phyloP scores from a whole-genome alignment of 2,888 invertebrate species.

The Thereva unica region DNA sequence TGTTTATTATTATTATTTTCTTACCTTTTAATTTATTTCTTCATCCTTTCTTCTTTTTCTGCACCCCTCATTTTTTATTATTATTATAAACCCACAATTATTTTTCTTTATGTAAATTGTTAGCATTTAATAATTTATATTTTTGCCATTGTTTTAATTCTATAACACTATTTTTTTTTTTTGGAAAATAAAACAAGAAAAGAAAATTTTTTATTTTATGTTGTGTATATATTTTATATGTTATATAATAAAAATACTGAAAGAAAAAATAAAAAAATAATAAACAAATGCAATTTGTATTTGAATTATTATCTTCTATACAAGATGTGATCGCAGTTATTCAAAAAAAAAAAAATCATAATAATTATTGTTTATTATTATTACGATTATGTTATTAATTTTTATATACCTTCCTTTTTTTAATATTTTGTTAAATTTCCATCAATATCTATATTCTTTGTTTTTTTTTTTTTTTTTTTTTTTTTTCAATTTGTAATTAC shows the following conservation, averaged over 20 bases:
- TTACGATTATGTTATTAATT: constrained; percentile 11
- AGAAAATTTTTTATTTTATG: constrained; percentile 2
- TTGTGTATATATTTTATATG: constrained; percentile 34
- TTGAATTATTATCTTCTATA: constrained; percentile 3
- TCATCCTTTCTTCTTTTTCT: no score
- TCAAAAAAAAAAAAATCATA: constrained; percentile 18
- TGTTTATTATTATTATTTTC: no score
- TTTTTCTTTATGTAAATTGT: constrained; percentile 29
- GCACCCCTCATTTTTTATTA: constrained; percentile 3
- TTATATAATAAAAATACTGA: constrained; percentile 13
- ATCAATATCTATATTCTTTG: neutral
- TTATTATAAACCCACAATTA: constrained; percentile 1
- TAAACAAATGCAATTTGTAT: neutral
- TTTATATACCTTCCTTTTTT: constrained; percentile 9
- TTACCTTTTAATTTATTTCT: no score
- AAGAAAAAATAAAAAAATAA: neutral
- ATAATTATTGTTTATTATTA: constrained; percentile 9
- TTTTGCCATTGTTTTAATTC: constrained; percentile 16
- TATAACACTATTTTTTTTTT: no score
- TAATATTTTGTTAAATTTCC: constrained; percentile 6
- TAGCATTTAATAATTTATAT: constrained; percentile 17
- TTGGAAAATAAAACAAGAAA: no score
- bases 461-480: constrained; percentile 8
- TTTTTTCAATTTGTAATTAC: constrained; percentile 2
- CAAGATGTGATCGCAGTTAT: constrained; percentile 33